These are phyloP conservation scores for Gasterosteus nipponicus DNA, from an alignment of 2,113 vertebrate genomes.

Conservation along the genomic window DNA sequence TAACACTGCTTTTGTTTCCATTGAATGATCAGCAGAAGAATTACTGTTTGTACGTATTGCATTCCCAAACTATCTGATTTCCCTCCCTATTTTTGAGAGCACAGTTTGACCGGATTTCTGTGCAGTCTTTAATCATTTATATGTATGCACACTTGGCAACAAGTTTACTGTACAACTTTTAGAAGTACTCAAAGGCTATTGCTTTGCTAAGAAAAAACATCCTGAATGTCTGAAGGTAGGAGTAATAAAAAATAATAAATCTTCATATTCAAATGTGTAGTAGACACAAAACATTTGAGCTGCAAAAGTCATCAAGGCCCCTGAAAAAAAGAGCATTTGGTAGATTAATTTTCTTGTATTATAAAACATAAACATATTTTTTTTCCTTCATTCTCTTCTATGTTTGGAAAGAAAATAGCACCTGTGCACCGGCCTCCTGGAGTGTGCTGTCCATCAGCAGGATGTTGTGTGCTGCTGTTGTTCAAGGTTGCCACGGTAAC, in stretches of 20 bases:
- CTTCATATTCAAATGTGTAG: slow-evolving; percentile 12
- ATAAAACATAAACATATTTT: slow-evolving; percentile 48
- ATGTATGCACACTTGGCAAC: neutral
- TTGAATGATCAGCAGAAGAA: slow-evolving; percentile 21
- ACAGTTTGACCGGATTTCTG: neutral
- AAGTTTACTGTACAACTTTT: neutral
- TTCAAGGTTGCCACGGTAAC: slow-evolving; percentile 79
- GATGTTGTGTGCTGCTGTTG: slow-evolving; percentile 82
- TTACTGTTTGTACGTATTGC: neutral
- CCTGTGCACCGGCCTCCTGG: slow-evolving; percentile 70
- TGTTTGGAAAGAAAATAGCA: slow-evolving; percentile 77
- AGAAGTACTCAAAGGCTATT: neutral
- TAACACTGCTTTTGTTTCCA: slow-evolving; percentile 27
- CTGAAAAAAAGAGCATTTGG: slow-evolving; percentile 19
- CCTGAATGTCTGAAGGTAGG: slow-evolving; percentile 2
- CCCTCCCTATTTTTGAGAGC: neutral
- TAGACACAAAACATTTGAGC: slow-evolving; percentile 31
- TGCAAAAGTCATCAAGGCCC: slow-evolving; percentile 21
- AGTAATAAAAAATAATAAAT: slow-evolving; percentile 14
- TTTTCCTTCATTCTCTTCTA: slow-evolving; percentile 37
- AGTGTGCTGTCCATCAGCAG: slow-evolving; percentile 74
- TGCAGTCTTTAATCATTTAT: neutral
- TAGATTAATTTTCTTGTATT: slow-evolving; percentile 34
- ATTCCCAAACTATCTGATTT: neutral
- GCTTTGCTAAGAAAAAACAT: neutral